A percentile compares a stretch with the other conserved stretches of the same genome.
phyloP scores from a whole-genome alignment of 2,888 invertebrate genomes.

The Drosophila quinaria region DNA sequence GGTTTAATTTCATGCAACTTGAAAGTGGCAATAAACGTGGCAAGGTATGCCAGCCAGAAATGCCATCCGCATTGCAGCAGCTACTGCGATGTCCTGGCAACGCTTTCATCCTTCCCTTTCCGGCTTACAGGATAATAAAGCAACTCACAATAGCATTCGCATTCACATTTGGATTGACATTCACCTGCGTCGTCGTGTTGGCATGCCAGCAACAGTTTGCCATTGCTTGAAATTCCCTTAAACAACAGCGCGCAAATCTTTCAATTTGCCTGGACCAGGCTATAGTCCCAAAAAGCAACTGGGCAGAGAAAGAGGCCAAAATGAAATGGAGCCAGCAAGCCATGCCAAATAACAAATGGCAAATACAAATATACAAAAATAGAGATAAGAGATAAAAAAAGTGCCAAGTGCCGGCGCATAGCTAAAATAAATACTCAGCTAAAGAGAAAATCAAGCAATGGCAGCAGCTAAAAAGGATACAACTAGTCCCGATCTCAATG shows the following conservation, averaged over 20 bases:
- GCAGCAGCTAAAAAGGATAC: slow-evolving; percentile 42
- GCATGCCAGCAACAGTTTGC: slow-evolving; percentile 67
- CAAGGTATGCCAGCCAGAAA: slow-evolving; percentile 47
- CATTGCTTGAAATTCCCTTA: slow-evolving; percentile 37
- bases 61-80: slow-evolving; percentile 63
- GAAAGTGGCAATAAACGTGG: slow-evolving; percentile 78
- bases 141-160: slow-evolving; percentile 16
- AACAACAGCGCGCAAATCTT: slow-evolving; percentile 56
- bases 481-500: slow-evolving; percentile 41
- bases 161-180: slow-evolving; percentile 41
- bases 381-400: slow-evolving; percentile 6
- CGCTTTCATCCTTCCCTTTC: neutral
- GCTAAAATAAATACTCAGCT: slow-evolving; percentile 71
- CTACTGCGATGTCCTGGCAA: slow-evolving; percentile 18
- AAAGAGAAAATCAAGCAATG: slow-evolving; percentile 52
- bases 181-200: slow-evolving; percentile 44
- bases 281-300: slow-evolving; percentile 45
- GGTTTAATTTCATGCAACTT: slow-evolving; percentile 77
- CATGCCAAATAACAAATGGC: neutral
- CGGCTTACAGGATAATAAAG: slow-evolving; percentile 42
- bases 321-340: neutral
- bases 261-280: slow-evolving; percentile 66
- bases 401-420: slow-evolving; percentile 54
- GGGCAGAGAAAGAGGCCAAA: neutral
- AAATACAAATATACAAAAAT: slow-evolving; percentile 12